Percentiles rank a stretch among this genome's conserved stretches.
phyloP scores from a whole-genome alignment of 2,888 invertebrate genomes.

The Rhimphoctona megacephalus region DNA sequence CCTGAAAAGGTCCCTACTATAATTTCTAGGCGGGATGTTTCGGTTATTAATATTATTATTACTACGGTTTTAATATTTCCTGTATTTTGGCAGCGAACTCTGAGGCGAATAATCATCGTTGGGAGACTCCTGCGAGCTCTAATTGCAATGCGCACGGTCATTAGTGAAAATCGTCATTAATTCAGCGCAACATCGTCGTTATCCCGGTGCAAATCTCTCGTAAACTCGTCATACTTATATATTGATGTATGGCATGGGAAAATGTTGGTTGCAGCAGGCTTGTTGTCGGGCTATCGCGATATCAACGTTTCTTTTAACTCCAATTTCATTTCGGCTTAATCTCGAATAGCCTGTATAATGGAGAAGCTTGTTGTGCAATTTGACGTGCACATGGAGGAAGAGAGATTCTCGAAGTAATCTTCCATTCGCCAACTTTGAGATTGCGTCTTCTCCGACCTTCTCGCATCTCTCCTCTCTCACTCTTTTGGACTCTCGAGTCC shows the following conservation, averaged over 20 bases:
- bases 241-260: slow-evolving; percentile 32
- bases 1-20: too few species aligned
- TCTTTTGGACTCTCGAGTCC: background rate
- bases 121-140: slow-evolving; percentile 30
- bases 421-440: slow-evolving; percentile 66
- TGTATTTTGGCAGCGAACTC: slow-evolving; percentile 10
- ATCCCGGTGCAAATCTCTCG: slow-evolving; percentile 10
- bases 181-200: slow-evolving; percentile 33
- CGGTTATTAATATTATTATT: background rate
- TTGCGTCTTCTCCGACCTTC: slow-evolving; percentile 38
- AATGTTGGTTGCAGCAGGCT: background rate
- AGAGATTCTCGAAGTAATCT: slow-evolving; percentile 62
- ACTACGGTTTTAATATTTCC: background rate
- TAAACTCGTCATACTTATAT: slow-evolving; percentile 39
- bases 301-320: background rate
- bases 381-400: background rate
- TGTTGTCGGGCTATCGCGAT: background rate
- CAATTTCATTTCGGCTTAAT: background rate
- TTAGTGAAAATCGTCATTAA: slow-evolving; percentile 66
- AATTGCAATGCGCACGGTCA: slow-evolving; percentile 58
- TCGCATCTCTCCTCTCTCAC: background rate
- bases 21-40: too few species aligned
- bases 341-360: background rate
- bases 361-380: slow-evolving; percentile 27
- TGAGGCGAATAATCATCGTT: slow-evolving; percentile 22